Percentiles rank a stretch among this genome's conserved stretches.
phyloP scores from a whole-genome alignment of 53 echinoderm and acorn worm genomes.

The Zoroaster sp. region DNA sequence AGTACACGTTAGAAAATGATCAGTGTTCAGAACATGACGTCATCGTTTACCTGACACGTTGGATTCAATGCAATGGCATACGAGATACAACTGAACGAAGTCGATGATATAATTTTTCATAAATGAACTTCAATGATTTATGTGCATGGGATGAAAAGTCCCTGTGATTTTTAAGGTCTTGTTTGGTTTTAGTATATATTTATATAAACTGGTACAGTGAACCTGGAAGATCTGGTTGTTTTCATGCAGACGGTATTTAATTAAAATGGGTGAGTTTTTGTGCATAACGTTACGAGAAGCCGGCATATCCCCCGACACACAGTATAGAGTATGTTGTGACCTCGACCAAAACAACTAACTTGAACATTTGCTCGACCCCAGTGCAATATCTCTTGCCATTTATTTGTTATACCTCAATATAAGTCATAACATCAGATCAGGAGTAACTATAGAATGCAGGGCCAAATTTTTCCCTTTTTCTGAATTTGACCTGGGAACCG shows the following conservation, averaged over 20 bases:
- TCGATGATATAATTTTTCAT: not conserved
- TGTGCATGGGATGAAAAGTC: not conserved
- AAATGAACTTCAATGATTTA: not conserved
- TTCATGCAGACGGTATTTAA: not conserved
- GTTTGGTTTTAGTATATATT: not conserved
- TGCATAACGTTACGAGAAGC: too few species aligned
- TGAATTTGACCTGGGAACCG: too few species aligned
- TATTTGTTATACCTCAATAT: too few species aligned
- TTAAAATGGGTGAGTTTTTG: constrained; percentile 47
- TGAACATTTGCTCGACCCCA: too few species aligned
- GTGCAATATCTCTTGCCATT: too few species aligned
- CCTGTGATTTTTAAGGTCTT: not conserved
- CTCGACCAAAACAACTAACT: too few species aligned
- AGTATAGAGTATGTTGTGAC: too few species aligned
- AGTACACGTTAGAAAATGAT: constrained; percentile 7
- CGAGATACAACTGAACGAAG: not conserved
- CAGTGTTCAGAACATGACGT: not conserved
- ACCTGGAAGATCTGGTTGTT: not conserved
- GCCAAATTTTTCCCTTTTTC: too few species aligned
- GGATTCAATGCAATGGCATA: not conserved
- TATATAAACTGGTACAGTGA: not conserved
- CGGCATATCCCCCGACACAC: too few species aligned
- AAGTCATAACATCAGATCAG: too few species aligned
- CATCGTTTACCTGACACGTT: constrained; percentile 52
- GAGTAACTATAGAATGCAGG: too few species aligned